Conservation (phyloP, 2,797 vertebrate genomes). For the Halcyon leucocephala region DNA sequence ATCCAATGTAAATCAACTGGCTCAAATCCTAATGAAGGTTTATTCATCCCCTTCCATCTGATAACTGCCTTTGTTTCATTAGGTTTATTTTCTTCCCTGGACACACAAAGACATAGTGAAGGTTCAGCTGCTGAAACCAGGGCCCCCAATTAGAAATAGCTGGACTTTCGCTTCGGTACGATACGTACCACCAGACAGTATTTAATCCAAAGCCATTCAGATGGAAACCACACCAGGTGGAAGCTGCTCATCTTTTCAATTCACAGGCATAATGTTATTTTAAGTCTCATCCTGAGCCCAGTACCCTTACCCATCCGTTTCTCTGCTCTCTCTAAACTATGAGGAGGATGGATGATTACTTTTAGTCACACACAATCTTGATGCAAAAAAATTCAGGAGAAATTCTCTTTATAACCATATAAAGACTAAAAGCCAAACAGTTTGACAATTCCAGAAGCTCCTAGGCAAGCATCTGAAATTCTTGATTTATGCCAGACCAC, state of each 20-base stretch:
- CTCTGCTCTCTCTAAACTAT: neutral
- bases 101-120: constrained; percentile 25
- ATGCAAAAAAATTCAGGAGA: neutral
- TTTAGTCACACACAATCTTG: neutral
- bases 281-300: neutral
- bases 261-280: neutral
- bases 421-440: neutral
- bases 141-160: neutral
- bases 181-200: neutral
- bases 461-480: neutral
- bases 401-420: neutral
- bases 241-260: constrained; percentile 6
- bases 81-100: constrained; percentile 42
- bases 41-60: constrained; percentile 46
- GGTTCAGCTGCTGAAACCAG: neutral
- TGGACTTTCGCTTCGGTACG: neutral
- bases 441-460: neutral
- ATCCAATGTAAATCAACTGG: constrained; percentile 49
- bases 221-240: neutral
- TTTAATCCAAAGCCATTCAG: constrained; percentile 14
- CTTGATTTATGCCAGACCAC: neutral
- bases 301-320: neutral
- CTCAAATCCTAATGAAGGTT: constrained; percentile 36
- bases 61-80: constrained; percentile 41
- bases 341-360: neutral